Conservation (phyloP, 2,888 invertebrate genomes). For the Copidosoma aretas region DNA sequence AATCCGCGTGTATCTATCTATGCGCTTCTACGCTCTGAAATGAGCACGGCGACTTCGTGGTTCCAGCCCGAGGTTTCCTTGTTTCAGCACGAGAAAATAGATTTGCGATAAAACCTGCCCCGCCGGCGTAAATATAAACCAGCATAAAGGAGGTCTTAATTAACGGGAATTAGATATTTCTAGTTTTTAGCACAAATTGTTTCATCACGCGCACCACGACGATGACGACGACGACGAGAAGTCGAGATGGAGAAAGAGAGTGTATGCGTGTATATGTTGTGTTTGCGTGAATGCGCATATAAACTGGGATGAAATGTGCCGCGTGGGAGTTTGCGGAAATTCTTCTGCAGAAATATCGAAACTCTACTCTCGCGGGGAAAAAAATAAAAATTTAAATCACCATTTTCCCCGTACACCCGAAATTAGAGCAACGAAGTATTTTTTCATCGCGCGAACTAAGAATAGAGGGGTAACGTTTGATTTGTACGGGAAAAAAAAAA, state of each 20-base stretch:
- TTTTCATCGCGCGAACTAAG: too few species aligned
- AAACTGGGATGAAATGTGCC: neutral
- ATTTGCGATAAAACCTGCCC: constrained; percentile 21
- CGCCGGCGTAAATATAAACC: neutral
- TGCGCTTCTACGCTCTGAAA: neutral
- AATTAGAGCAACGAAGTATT: too few species aligned
- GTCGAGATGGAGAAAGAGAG: too few species aligned
- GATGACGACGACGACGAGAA: neutral
- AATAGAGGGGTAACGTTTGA: neutral
- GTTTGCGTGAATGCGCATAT: neutral
- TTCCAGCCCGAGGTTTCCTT: constrained; percentile 1
- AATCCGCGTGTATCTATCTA: neutral
- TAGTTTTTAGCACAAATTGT: neutral
- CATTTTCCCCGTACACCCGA: neutral
- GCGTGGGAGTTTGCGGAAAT: constrained; percentile 9
- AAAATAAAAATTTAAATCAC: too few species aligned
- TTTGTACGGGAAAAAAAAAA: neutral
- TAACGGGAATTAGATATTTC: constrained; percentile 9
- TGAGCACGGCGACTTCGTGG: neutral
- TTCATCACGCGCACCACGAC: neutral
- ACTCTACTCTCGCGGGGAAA: neutral
- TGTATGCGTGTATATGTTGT: too few species aligned
- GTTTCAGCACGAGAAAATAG: constrained; percentile 27
- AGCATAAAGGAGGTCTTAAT: constrained; percentile 7
- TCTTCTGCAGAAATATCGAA: neutral